Evolutionary conservation across 2,797 vertebrate species (phyloP).

Genomic region (Telmatherina bonti): DNA sequence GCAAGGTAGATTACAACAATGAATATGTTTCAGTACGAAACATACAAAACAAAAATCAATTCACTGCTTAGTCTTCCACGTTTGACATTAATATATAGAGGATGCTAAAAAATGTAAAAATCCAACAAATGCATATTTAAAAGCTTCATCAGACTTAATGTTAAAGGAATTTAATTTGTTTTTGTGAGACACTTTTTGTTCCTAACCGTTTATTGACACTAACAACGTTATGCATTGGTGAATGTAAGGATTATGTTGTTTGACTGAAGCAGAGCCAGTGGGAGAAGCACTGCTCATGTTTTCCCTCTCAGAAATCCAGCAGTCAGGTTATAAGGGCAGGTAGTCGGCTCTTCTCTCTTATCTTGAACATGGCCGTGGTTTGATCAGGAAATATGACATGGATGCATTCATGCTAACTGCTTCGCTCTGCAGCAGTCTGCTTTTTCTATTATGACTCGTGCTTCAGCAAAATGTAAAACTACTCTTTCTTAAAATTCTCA

Average conservation of each 20-base stretch:
- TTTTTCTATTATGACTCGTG: background rate
- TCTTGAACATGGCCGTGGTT: background rate
- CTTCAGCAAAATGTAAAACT: background rate
- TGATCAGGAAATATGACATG: constrained; percentile 2
- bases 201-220: background rate
- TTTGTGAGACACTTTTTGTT: background rate
- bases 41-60: no score
- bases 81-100: no score
- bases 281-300: background rate
- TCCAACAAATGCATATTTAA: background rate
- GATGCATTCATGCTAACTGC: constrained; percentile 7
- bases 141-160: background rate
- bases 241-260: background rate
- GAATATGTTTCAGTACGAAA: no score
- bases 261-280: background rate
- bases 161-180: background rate
- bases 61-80: no score
- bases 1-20: no score
- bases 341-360: background rate
- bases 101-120: no score
- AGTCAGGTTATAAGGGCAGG: background rate
- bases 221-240: background rate
- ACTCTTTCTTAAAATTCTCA: constrained; percentile 1
- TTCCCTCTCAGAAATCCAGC: constrained; percentile 3
- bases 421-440: background rate